Evolutionary conservation across 2,888 invertebrate species (phyloP), one percentile per base, ranked within the genome.

Genomic region (Nomada hirtipes): DNA sequence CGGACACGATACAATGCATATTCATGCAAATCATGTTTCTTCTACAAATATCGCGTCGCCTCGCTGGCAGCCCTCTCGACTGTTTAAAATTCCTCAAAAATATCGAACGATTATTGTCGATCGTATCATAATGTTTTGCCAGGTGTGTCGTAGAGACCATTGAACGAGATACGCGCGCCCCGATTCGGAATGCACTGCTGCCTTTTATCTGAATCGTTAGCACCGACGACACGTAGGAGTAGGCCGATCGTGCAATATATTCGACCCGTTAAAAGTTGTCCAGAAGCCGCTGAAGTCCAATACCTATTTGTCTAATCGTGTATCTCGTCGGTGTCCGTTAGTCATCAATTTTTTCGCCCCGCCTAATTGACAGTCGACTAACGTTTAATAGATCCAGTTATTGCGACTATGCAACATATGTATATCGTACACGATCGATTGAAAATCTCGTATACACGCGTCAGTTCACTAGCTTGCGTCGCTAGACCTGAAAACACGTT

Each of bases 91-190:
- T 52, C 52, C 7, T 42, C 13, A 13, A 52, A 52, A 72, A 72
- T 72, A 63, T 63, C 42, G 23, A 61, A 42, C n/a, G 29, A 61
- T 60, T 52, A 52, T 42, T 18, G 42, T 44, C 50, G 42, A 42
- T 53, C 9, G 10, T 47, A 4, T 71, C 13, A 42, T 52, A 72
- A 63, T 72, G 71, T 63, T 72, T 72, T 63, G 71, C 61, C 71
- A 72, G 63, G 42, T 72, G 71, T 4, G 36, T 20, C 53, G 18
- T 20, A n/a, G 15, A 36, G 60, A 69, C 55, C 55, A 23, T 11
- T 18, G 59, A 26, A 20, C 29, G 52, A 47, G 47, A 44, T 42
- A 44, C 26, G 1, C 47, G 15, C 11, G 13, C 7, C 11, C 23
- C 18, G 36, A 18, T 36, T 18, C 9, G 18, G 15, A 36, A 60